Evolutionary conservation across 2,888 invertebrate genomes (phyloP).

Genomic region (Nymphalis urticae): DNA sequence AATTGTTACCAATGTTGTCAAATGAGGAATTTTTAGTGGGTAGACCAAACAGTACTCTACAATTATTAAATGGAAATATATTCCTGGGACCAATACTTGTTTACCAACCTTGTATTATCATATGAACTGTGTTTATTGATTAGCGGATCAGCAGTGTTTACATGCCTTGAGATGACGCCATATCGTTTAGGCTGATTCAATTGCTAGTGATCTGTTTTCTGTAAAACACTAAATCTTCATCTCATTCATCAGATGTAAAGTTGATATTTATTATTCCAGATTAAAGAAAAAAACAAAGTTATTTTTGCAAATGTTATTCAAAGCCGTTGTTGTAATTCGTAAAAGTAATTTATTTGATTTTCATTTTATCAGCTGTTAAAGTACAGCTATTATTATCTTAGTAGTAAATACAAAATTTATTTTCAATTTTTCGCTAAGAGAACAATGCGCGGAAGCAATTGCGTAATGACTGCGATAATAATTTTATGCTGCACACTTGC

Average conservation of each 20-base stretch:
- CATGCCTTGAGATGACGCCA: constrained; percentile 19
- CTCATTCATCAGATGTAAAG: background rate
- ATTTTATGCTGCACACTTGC: constrained; percentile 13
- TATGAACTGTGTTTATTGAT: constrained; percentile 13
- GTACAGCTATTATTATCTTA: too few species aligned
- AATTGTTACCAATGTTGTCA: too few species aligned
- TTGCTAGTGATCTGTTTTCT: constrained; percentile 14
- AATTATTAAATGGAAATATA: background rate
- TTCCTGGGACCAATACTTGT: background rate
- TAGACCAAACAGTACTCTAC: background rate
- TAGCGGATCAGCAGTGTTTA: constrained; percentile 12
- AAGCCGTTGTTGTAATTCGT: too few species aligned
- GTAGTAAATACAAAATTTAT: constrained; percentile 10
- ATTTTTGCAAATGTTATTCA: background rate
- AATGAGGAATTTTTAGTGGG: too few species aligned
- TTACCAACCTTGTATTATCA: constrained; percentile 5
- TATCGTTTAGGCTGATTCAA: constrained; percentile 13
- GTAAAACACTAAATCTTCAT: background rate
- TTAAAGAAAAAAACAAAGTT: background rate
- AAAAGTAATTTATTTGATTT: background rate
- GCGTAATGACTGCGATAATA: constrained; percentile 21
- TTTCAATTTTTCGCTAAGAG: constrained; percentile 13
- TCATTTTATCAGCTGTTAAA: background rate
- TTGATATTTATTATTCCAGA: background rate
- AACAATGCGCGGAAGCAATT: constrained; percentile 23